Conservation (phyloP, 2,113 vertebrate genomes). For the Rana temporaria region DNA sequence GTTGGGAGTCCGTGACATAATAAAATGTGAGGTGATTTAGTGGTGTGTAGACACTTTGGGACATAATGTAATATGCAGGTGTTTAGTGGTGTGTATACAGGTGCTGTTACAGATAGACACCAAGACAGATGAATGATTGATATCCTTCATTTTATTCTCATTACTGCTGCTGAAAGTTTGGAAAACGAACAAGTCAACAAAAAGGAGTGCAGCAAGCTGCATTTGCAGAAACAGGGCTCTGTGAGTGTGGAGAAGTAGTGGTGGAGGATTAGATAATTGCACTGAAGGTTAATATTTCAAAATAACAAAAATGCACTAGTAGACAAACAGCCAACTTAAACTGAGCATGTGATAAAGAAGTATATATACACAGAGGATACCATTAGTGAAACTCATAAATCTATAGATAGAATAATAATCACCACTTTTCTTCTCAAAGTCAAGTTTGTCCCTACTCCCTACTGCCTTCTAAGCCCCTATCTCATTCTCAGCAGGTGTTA, state of each 20-base stretch:
- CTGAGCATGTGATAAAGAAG: no score
- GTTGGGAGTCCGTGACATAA: not conserved
- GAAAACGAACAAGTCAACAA: not conserved
- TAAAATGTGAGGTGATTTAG: not conserved
- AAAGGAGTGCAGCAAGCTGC: not conserved
- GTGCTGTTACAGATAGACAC: not conserved
- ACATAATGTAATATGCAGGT: slow-evolving; percentile 35
- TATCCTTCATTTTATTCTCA: slow-evolving; percentile 32
- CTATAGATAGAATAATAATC: no score
- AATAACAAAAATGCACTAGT: no score
- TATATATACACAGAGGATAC: no score
- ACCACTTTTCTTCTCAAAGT: no score
- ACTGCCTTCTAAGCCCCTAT: no score
- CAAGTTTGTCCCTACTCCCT: no score
- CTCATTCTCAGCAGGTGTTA: no score
- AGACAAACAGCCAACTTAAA: no score
- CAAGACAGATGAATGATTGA: slow-evolving; percentile 27
- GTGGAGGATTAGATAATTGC: no score
- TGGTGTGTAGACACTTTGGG: not conserved
- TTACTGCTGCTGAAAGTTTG: not conserved
- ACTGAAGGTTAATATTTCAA: no score
- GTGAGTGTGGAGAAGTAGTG: not conserved
- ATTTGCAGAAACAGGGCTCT: not conserved
- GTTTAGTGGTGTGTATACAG: slow-evolving; percentile 13
- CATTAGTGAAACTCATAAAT: no score